Evolutionary conservation across 2,888 invertebrate species (phyloP).

Genomic region (Achlya flavicornis): DNA sequence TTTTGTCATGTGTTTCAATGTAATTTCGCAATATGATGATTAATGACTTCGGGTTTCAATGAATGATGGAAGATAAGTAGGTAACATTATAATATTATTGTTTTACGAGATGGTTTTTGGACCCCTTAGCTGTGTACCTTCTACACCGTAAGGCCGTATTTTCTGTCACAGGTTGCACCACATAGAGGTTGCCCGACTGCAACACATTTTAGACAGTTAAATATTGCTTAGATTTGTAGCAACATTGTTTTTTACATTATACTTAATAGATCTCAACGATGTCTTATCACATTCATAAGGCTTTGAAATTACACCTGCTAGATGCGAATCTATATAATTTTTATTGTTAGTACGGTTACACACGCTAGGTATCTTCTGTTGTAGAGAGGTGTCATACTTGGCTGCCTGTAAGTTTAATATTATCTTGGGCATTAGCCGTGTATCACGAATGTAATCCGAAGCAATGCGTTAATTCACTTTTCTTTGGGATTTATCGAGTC

Average conservation of each 20-base stretch:
- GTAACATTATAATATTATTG: too few relatives aligned
- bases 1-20: neutral
- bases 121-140: neutral
- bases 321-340: neutral
- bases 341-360: conserved; percentile 1
- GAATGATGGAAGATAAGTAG: too few relatives aligned
- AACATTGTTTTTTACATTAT: neutral
- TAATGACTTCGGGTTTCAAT: neutral
- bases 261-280: neutral
- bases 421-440: neutral
- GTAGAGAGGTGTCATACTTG: conserved; percentile 1
- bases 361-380: conserved; percentile 2
- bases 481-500: neutral
- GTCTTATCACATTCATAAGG: conserved; percentile 1
- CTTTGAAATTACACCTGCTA: neutral
- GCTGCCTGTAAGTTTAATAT: conserved; percentile 1
- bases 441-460: conserved; percentile 6
- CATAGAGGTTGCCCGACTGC: neutral
- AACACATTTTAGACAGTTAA: neutral
- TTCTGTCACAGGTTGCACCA: too few relatives aligned
- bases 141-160: too few relatives aligned
- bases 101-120: too few relatives aligned
- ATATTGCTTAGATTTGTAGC: neutral
- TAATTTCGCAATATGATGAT: neutral
- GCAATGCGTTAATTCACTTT: conserved; percentile 3